Evolutionary conservation across 2,113 vertebrate species (phyloP), one percentile per base, ranked within the genome.

Genomic region (Poeciliopsis turrubarensis): DNA sequence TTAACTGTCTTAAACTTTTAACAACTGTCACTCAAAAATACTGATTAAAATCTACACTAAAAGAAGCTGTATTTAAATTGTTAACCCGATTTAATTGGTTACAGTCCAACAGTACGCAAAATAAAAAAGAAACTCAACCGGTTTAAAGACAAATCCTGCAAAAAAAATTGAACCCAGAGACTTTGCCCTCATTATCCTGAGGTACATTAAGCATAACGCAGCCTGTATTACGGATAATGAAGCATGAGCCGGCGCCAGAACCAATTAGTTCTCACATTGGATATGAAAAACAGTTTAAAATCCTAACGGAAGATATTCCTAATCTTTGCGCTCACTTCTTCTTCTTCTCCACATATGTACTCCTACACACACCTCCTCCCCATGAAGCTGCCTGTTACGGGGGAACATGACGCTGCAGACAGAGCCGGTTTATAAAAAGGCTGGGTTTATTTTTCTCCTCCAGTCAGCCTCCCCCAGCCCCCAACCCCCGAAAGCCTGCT

Each of bases 371-470:
- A 60, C 74, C 51, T 62, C 67, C 61, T 57, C 75, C 51, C 65
- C 65, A 68, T 74, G 68, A 83, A 79, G 73, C 77, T 72, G 39
- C 51, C 31, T 71, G 72, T 83, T 75, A 76, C 78, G 61, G 62
- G 27, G 77, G 86, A 89, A 93, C 80, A 84, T 84, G 91, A 93
- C 79, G 83, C 91, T 75, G 82, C 90, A 86, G 89, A 79, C 73
- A 27, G 77, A 76, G 74, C 47, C 62, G 29, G 72, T 82, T 86
- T 93, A 92, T 90, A 89, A 92, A 92, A 92, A 91, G 85, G 66
- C 62, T 25, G 15, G 68, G 80, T 85, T 89, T 87, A 73, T 68
- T 68, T 71, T 34, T 4, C n/a, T 31, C 77, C 32, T 65, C 60
- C 77, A 44, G 74, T 78, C 67, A 75, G 27, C 60, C 15, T 4